Base-by-base conservation (phyloP, 1,140 invertebrate genomes). In the Sipha flava region DNA sequence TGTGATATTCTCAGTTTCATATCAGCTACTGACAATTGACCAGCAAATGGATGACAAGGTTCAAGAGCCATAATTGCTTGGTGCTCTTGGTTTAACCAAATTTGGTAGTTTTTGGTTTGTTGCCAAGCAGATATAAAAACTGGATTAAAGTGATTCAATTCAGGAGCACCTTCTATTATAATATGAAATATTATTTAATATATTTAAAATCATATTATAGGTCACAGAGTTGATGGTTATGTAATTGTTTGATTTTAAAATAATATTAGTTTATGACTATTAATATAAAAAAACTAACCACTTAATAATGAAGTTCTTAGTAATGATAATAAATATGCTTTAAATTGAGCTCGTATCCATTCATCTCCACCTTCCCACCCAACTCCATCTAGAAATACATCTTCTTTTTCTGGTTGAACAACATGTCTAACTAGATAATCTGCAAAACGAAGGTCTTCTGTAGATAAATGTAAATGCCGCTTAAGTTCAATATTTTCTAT, bases 271-370 rank as follows among this genome's bases (percentile, higher is more conserved):
- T 31, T n/a, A 45, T 29, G 16, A 68, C n/a, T 9, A 70, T 18
- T n/a, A 26, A 29, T n/a, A 18, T 45, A 45, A 10, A 26, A 68
- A 45, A 52, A 73, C 73, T 59, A 14, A 77, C 73, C 73, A 77
- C 21, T 77, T 80, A 93, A 87, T 70, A 94, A 86, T 23, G 93
- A 92, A 23, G 94, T 95, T 81, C 93, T 89, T 79, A 99, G 84
- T 43, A 99, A 87, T 82, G 94, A 94, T 80, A 97, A 87, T 52
- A 98, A 88, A 85, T 99, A 99, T 64, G 93, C 90, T 82, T 92
- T 91, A 86, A 99, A 98, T 85, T 99, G 97, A 49, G 95, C 91
- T 82, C 97, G 87, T 52, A 99, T 92, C 98, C 97, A 99, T 83
- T 96, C 93, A 84, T 97, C 95, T 34, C 94, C 93, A 21, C 95